Evolutionary conservation across 2,797 vertebrate species (phyloP).

Genomic region (Onychomys leucogaster): DNA sequence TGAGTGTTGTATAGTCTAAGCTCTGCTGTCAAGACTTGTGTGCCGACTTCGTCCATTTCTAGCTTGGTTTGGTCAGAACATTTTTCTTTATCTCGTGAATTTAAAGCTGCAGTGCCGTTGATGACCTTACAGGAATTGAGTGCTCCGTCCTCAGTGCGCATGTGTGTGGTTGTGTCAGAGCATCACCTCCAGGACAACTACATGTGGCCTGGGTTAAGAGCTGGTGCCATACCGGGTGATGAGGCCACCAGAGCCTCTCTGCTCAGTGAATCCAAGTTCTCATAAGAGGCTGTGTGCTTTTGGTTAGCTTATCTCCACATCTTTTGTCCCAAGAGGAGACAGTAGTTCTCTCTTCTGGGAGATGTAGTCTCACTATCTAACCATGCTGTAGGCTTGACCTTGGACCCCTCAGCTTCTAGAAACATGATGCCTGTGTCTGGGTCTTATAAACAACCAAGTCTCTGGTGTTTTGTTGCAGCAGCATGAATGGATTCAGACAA

Average conservation of each 20-base stretch:
- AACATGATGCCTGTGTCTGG: background rate
- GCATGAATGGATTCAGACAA: background rate
- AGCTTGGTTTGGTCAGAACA: background rate
- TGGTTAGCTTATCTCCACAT: background rate
- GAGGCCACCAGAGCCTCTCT: background rate
- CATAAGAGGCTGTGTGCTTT: background rate
- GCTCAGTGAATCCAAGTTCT: background rate
- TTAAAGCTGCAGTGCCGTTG: background rate
- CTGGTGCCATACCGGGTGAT: no score
- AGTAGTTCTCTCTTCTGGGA: background rate
- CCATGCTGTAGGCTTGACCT: background rate
- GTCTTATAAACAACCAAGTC: background rate
- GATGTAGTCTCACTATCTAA: background rate
- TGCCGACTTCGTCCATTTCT: background rate
- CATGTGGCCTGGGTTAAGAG: background rate
- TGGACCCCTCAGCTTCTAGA: background rate
- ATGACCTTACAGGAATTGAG: background rate
- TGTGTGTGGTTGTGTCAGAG: background rate
- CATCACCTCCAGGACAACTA: background rate
- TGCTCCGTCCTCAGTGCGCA: background rate
- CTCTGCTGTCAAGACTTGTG: background rate
- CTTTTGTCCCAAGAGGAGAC: background rate
- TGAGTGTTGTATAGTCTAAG: background rate
- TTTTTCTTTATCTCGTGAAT: background rate
- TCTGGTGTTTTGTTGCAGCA: background rate